A percentile compares a stretch with the other conserved stretches of the same genome.
Evolutionary conservation across 23 tunicate species (phyloP).

Genomic region (Trididemnum nubilum): DNA sequence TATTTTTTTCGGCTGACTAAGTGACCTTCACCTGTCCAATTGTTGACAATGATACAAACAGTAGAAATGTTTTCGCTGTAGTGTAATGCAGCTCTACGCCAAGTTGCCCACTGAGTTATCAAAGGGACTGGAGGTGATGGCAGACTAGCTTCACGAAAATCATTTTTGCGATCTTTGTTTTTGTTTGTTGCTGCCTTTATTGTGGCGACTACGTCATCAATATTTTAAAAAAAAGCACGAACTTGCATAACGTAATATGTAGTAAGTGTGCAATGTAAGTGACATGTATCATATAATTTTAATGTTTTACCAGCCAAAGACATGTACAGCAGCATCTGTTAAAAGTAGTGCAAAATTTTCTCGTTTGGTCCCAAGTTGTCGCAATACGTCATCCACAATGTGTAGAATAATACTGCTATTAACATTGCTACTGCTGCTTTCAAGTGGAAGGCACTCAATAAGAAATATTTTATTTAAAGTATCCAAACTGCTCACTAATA

Average conservation of each 20-base stretch:
- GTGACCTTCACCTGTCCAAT: constrained; percentile 33
- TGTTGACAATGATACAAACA: constrained; percentile 28
- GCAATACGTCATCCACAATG: constrained; percentile 43
- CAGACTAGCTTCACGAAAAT: constrained; percentile 28
- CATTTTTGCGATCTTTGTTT: constrained; percentile 9
- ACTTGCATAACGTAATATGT: constrained; percentile 16
- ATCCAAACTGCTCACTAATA: constrained; percentile 35
- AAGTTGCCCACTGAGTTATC: constrained; percentile 19
- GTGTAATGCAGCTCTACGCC: constrained; percentile 25
- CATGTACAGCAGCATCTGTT: constrained; percentile 39
- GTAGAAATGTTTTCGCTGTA: constrained; percentile 11
- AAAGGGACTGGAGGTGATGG: constrained; percentile 35
- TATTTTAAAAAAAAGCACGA: constrained; percentile 29
- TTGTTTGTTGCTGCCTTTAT: constrained; percentile 22
- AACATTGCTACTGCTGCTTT: constrained; percentile 4
- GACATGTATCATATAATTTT: constrained; percentile 15
- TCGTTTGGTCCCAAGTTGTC: constrained; percentile 39
- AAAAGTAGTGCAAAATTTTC: constrained; percentile 33
- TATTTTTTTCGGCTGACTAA: too few relatives aligned
- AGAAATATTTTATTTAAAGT: constrained; percentile 20
- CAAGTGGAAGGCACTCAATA: constrained; percentile 36
- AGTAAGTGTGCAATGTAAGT: constrained; percentile 41
- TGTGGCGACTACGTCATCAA: constrained; percentile 20
- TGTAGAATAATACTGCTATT: constrained; percentile 31
- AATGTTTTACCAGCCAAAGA: constrained; percentile 28